A percentile compares a stretch with the other conserved stretches of the same genome.
Conservation (phyloP, 2,888 invertebrate genomes). For the Drosophila testacea region DNA sequence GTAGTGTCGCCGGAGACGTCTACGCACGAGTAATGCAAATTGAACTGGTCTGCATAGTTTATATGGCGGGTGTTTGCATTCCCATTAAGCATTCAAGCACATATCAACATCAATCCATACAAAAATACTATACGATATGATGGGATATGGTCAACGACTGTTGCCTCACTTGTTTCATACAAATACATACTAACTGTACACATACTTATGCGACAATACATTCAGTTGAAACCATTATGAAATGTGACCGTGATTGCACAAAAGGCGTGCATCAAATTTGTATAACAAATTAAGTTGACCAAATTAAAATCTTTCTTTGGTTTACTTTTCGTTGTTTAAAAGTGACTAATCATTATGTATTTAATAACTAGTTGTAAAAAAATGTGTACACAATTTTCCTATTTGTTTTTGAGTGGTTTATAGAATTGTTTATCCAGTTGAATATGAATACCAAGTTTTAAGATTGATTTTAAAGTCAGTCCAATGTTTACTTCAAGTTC, state of each 20-base stretch:
- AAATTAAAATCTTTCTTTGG: background rate
- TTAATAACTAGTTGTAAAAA: too few species aligned
- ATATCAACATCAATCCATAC: background rate
- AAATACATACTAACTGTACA: background rate
- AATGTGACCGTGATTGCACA: conserved; percentile 14
- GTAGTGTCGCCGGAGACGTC: conserved; percentile 53
- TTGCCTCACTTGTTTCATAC: conserved; percentile 39
- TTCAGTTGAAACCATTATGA: conserved; percentile 5
- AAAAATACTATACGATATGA: background rate
- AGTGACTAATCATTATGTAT: background rate
- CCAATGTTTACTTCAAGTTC: too few species aligned
- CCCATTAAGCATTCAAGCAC: conserved; percentile 28
- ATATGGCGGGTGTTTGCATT: conserved; percentile 33
- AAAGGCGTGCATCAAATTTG: background rate
- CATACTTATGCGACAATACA: background rate
- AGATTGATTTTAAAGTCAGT: too few species aligned
- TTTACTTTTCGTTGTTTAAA: background rate
- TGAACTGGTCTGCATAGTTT: conserved; percentile 27
- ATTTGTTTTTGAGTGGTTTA: too few species aligned
- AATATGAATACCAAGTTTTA: background rate
- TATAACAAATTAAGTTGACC: background rate
- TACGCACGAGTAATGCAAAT: conserved; percentile 74
- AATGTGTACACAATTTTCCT: too few species aligned
- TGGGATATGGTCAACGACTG: conserved; percentile 49
- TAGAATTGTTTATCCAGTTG: too few species aligned